Percentiles rank a stretch among this genome's conserved stretches.
phyloP scores from a whole-genome alignment of 2,797 vertebrate genomes.

The Ctenochaetus hawaiiensis region DNA sequence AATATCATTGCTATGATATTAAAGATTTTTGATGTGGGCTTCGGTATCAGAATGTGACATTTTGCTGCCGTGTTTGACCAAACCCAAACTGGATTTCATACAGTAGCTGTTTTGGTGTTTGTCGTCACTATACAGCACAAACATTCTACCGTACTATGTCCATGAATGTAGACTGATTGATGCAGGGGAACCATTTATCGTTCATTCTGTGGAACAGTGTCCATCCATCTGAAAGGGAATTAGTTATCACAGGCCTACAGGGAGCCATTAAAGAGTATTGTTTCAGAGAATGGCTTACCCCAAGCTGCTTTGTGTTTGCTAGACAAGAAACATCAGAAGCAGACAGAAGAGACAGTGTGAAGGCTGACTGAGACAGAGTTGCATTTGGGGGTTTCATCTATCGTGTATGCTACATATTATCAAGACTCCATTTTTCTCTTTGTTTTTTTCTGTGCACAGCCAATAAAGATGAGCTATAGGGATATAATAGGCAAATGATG shows the following conservation, averaged over 20 bases:
- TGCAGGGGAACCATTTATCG: conserved; percentile 64
- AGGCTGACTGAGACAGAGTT: conserved; percentile 48
- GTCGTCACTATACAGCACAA: conserved; percentile 22
- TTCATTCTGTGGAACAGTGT: conserved; percentile 66
- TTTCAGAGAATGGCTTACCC: conserved; percentile 76
- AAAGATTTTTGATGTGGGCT: conserved; percentile 68
- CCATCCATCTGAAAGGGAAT: conserved; percentile 77
- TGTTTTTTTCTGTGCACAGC: conserved; percentile 13
- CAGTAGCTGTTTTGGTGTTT: conserved; percentile 40
- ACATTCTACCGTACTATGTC: conserved; percentile 34
- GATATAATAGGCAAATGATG: conserved; percentile 33
- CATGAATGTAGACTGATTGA: conserved; percentile 68
- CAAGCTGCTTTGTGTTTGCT: conserved; percentile 78
- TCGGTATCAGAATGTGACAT: conserved; percentile 69
- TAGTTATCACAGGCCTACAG: conserved; percentile 80
- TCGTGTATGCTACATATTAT: conserved; percentile 39
- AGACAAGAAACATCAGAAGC: conserved; percentile 74
- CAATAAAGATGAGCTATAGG: conserved; percentile 11
- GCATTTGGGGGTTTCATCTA: conserved; percentile 52
- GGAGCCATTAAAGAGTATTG: conserved; percentile 81
- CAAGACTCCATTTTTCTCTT: conserved; percentile 26
- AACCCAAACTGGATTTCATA: conserved; percentile 29
- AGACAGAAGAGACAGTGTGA: conserved; percentile 59
- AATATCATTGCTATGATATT: conserved; percentile 61
- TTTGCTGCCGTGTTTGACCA: conserved; percentile 60